phyloP scores from a whole-genome alignment of 92 coral and sea anemone species.

The Zoanthus gigantus region DNA sequence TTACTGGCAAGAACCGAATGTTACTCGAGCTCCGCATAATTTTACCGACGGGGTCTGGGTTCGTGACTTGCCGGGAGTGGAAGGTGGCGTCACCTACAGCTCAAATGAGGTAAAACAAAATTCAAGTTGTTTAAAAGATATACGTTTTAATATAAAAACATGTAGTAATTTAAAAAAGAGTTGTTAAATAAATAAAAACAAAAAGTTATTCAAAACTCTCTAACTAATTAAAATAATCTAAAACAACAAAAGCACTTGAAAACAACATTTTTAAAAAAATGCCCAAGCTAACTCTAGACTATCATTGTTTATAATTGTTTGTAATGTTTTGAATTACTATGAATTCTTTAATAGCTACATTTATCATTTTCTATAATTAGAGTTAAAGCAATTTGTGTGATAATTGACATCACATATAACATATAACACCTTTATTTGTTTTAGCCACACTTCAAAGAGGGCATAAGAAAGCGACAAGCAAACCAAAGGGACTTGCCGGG shows the following conservation, averaged over 20 bases:
- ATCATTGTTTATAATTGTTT: too few relatives aligned
- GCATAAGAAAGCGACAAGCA: neutral
- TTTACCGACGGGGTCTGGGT: constrained; percentile 8
- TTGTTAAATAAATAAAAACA: neutral
- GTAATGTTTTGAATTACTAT: too few relatives aligned
- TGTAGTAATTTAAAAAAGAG: neutral
- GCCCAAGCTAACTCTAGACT: too few relatives aligned
- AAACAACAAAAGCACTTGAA: too few relatives aligned
- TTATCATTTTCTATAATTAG: too few relatives aligned
- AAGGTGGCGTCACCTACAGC: constrained; percentile 3
- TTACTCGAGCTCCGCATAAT: neutral
- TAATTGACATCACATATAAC: neutral
- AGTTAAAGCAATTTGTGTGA: too few relatives aligned
- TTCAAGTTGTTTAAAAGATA: too few relatives aligned
- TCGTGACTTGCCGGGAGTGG: neutral
- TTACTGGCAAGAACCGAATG: neutral
- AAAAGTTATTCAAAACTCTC: too few relatives aligned
- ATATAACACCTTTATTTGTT: neutral
- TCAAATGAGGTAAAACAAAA: neutral
- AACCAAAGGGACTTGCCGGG: neutral
- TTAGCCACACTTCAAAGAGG: neutral
- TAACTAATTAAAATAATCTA: too few relatives aligned
- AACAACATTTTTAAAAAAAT: too few relatives aligned
- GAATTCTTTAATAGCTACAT: too few relatives aligned
- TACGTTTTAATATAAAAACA: too few relatives aligned